Base-by-base conservation (phyloP, 2,888 invertebrate genomes). In the Parthenolecanium corni region DNA sequence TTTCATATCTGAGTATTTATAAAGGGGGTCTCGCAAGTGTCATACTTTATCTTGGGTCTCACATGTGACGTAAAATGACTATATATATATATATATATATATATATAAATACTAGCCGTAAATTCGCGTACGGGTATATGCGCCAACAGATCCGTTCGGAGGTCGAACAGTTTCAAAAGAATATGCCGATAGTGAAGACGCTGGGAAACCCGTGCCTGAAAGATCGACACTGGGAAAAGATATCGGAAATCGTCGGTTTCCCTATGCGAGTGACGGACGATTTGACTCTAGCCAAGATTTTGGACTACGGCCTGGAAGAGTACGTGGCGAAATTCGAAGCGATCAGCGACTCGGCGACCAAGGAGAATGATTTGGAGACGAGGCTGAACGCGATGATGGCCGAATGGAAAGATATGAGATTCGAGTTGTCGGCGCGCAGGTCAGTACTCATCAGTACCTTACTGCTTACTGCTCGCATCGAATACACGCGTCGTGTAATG, bases 201-300 rank as follows among this genome's bases (percentile, higher is more conserved):
- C 76, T 96, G 20, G 95, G 95, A 51, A 96, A 96, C 77, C 94
- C 94, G 0, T 94, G 93, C 58, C 83, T 96, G 83, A 89, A 90
- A 71, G 80, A 77, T 1, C 81, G 92, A 0, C 95, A 95, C 73
- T 95, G 95, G 95, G 91, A 92, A 71, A 85, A 86, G 75, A 85
- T 96, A 4, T 93, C 94, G 0, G 94, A 95, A 71, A 88, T 94
- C 65, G 89, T 95, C 68, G 95, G 95, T 0, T 93, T 92, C 73
- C 90, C 92, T 0, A 86, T 96, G 46, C 81, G 84, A 65, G 85
- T 92, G 0, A 89, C 92, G 65, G 83, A 86, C 0, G 84, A 85
- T 25, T 77, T 90, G 67, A 88, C 90, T 0, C 76, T 96, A 36
- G 85, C 82, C 61, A 89, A 89, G 69, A 77, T 83, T 9, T 85